These are phyloP conservation scores for Apodemia mormo DNA, from an alignment of 2,888 invertebrate species.

Conservation along the genomic window DNA sequence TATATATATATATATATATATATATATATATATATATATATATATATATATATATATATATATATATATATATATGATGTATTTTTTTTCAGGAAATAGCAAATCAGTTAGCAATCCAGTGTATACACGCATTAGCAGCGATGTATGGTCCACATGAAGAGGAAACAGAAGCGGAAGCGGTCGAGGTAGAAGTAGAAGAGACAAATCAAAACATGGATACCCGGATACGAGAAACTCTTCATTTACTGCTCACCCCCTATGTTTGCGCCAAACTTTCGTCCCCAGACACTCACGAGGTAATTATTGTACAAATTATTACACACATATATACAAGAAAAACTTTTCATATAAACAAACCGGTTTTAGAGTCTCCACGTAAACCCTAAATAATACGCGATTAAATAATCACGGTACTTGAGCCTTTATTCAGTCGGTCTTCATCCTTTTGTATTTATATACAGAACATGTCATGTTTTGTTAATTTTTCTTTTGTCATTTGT, in stretches of 20 bases:
- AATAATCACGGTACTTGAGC: too few species aligned
- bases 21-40: too few species aligned
- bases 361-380: too few species aligned
- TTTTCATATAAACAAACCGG: too few species aligned
- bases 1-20: too few species aligned
- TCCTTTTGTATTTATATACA: too few species aligned
- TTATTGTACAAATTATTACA: not conserved
- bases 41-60: too few species aligned
- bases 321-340: not conserved
- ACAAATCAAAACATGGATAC: slow-evolving; percentile 76
- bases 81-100: slow-evolving; percentile 87
- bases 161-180: slow-evolving; percentile 43
- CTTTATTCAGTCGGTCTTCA: too few species aligned
- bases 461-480: too few species aligned
- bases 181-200: slow-evolving; percentile 31
- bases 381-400: too few species aligned
- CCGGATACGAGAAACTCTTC: slow-evolving; percentile 76
- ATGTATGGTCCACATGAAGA: slow-evolving; percentile 84
- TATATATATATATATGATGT: too few species aligned
- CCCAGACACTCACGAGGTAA: slow-evolving; percentile 88
- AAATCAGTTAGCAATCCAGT: slow-evolving; percentile 95
- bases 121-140: slow-evolving; percentile 91
- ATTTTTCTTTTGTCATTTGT: too few species aligned
- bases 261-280: slow-evolving; percentile 89
- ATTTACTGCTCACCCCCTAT: slow-evolving; percentile 92